Evolutionary conservation across 2,888 invertebrate species (phyloP), one percentile per base, ranked within the genome.

Genomic region (Seira musarum): DNA sequence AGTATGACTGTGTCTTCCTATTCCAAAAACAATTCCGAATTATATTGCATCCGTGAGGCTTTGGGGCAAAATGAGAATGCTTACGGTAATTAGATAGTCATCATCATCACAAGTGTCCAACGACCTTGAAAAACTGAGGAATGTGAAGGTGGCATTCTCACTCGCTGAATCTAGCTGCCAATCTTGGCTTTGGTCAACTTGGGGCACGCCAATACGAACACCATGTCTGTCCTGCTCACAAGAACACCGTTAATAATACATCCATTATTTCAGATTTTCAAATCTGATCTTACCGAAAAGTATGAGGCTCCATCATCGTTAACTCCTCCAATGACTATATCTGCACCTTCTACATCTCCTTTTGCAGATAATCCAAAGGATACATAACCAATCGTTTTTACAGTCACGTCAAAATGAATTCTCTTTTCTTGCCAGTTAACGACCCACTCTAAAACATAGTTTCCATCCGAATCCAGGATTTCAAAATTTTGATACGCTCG

Each of bases 271-370:
- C 10, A 6, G 6, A n/a, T 8, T 49, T 49, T 70, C 35, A 30
- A 71, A 21, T 30, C 17, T 22, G 21, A 25, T 5, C 25, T 40
- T 71, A 71, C 77, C 2, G 71, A 25, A 65, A 80, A 80, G 15
- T 80, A 80, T 0, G 68, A 13, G n/a, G 10, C 24, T 57, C 80
- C 80, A 22, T 24, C 69, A 6, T 57, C 21, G 5, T 17, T 13
- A 0, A 80, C 74, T 8, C 80, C 60, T 19, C 60, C 60, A 2
- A 60, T 10, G 8, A 60, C 60, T 21, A 60, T 60, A 21, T 60
- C 60, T n/a, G 78, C 78, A 0, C 71, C 78, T 2, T 17, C 22
- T 69, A 80, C 69, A 49, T 69, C 65, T 17, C 71, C 71, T 13
- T 49, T 24, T 35, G 49, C 8, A 2, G 60, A 19, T 13, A 60